Evolutionary conservation across 2,797 vertebrate genomes (phyloP).

Genomic region (Eupleurogrammus muticus): DNA sequence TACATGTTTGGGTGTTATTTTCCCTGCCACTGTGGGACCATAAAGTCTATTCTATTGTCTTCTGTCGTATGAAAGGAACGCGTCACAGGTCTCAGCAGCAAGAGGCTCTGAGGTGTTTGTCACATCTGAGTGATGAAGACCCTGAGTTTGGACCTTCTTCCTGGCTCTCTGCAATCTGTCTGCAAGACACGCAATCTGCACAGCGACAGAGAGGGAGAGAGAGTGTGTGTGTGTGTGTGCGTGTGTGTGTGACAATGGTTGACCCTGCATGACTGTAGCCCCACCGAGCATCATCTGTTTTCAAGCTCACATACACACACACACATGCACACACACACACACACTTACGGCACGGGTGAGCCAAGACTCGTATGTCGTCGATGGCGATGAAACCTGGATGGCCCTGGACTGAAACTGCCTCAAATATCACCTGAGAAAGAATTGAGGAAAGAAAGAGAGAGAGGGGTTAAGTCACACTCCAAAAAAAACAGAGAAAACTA

Average conservation of each 20-base stretch:
- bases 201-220: not conserved
- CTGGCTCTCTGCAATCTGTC: constrained; percentile 62
- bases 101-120: constrained; percentile 43
- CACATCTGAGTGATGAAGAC: constrained; percentile 69
- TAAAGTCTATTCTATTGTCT: no score
- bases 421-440: constrained; percentile 91
- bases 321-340: constrained; percentile 6
- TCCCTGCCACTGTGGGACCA: no score
- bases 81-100: constrained; percentile 14
- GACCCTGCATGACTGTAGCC: no score
- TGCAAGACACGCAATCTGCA: constrained; percentile 47
- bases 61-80: not conserved
- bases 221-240: constrained; percentile 27
- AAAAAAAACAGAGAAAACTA: constrained; percentile 1
- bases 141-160: constrained; percentile 56
- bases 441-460: constrained; percentile 17
- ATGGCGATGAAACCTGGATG: constrained; percentile 95
- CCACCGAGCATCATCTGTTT: no score
- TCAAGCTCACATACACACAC: no score
- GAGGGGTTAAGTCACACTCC: constrained; percentile 2
- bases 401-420: constrained; percentile 94
- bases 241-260: constrained; percentile 4
- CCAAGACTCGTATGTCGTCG: constrained; percentile 95
- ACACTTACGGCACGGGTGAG: constrained; percentile 95
- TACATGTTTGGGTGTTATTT: no score